Percentiles rank a stretch among this genome's conserved stretches.
These are phyloP conservation scores for Drosophila orosa DNA, from an alignment of 1,140 invertebrate genomes.

Conservation along the genomic window DNA sequence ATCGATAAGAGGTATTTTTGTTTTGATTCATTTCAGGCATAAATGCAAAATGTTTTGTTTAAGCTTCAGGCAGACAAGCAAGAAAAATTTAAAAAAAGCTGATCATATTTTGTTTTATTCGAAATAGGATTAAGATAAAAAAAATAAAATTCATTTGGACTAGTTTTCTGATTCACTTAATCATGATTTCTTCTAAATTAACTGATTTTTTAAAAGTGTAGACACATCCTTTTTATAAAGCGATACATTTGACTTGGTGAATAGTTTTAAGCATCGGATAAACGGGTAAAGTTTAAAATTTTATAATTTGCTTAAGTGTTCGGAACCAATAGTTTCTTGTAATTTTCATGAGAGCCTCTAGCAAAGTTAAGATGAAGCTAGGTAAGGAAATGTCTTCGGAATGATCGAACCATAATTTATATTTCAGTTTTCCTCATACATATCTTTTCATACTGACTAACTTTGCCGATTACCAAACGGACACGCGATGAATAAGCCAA, in stretches of 20 bases:
- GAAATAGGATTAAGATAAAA: no score
- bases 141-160: no score
- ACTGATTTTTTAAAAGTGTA: no score
- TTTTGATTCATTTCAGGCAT: no score
- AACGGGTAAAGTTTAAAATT: not conserved
- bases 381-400: not conserved
- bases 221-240: not conserved
- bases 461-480: constrained; percentile 6
- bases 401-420: not conserved
- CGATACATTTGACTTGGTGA: not conserved
- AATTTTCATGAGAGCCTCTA: not conserved
- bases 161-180: no score
- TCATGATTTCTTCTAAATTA: no score
- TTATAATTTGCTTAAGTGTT: not conserved
- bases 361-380: not conserved
- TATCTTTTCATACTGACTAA: not conserved
- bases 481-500: constrained; percentile 17
- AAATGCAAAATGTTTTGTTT: no score
- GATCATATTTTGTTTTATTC: no score
- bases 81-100: no score
- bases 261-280: not conserved
- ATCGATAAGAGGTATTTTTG: no score
- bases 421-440: not conserved
- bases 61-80: no score
- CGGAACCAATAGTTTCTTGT: not conserved